Evolutionary conservation across 2,888 invertebrate species (phyloP).

Genomic region (Lochmaea capreae): DNA sequence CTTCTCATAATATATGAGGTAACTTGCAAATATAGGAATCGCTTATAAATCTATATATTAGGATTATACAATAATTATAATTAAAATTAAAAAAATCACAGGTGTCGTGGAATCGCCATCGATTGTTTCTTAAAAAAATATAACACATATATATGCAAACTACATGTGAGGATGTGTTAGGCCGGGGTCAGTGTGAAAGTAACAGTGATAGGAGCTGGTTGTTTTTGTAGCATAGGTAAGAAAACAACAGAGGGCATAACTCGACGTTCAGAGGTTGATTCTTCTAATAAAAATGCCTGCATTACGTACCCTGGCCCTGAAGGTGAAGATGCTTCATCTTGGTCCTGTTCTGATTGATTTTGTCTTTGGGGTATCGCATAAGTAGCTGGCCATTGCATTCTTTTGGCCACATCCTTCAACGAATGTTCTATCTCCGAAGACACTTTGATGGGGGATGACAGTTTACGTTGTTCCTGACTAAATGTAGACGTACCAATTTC

Average conservation of each 20-base stretch:
- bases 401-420: constrained; percentile 69
- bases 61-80: constrained; percentile 64
- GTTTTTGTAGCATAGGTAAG: constrained; percentile 90
- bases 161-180: constrained; percentile 68
- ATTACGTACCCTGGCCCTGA: constrained; percentile 74
- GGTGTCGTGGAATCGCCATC: constrained; percentile 68
- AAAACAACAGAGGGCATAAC: constrained; percentile 94
- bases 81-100: constrained; percentile 68
- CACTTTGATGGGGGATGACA: constrained; percentile 51
- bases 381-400: constrained; percentile 71
- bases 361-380: constrained; percentile 73
- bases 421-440: constrained; percentile 67
- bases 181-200: constrained; percentile 95
- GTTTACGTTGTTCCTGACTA: constrained; percentile 33
- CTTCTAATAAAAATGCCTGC: constrained; percentile 92
- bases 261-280: constrained; percentile 68
- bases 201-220: constrained; percentile 87
- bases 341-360: constrained; percentile 54
- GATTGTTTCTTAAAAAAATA: constrained; percentile 65
- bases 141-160: constrained; percentile 63
- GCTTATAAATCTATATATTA: constrained; percentile 59
- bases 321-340: constrained; percentile 44
- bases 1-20: constrained; percentile 64
- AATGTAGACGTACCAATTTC: constrained; percentile 39
- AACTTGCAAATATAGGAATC: constrained; percentile 64